These are phyloP conservation scores for Nanorana parkeri DNA, from an alignment of 2,113 vertebrate species.

Conservation along the genomic window DNA sequence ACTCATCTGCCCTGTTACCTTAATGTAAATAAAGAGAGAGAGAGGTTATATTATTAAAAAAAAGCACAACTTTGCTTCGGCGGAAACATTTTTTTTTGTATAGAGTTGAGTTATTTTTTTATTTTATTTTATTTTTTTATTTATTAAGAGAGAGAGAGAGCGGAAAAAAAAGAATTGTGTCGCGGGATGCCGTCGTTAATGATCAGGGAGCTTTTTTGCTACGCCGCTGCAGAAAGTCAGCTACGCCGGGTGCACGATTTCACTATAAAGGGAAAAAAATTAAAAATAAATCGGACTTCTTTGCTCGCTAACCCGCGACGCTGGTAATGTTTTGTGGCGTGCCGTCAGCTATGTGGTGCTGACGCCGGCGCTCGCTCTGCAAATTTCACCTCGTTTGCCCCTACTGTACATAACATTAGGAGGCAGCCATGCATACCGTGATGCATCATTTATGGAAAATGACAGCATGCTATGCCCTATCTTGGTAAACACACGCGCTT, in stretches of 20 bases:
- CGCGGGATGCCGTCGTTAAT: constrained; percentile 7
- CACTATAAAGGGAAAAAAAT: too few relatives aligned
- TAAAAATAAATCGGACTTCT: background rate
- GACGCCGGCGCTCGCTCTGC: background rate
- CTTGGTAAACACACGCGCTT: background rate
- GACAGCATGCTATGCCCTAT: background rate
- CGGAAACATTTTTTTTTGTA: background rate
- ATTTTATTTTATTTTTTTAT: too few relatives aligned
- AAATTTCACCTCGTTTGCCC: constrained; percentile 22
- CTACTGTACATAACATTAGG: constrained; percentile 14
- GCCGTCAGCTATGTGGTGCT: background rate
- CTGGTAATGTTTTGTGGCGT: background rate
- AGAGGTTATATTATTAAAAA: background rate
- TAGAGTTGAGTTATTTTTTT: background rate
- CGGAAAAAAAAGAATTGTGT: background rate
- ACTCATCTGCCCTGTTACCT: background rate
- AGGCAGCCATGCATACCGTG: constrained; percentile 14
- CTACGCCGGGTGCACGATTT: background rate
- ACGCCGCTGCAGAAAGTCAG: background rate
- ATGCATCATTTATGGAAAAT: constrained; percentile 21
- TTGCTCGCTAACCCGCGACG: background rate
- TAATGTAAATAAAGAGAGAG: too few relatives aligned
- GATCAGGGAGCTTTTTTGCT: background rate
- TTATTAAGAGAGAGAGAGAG: too few relatives aligned
- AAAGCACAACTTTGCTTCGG: too few relatives aligned